These are phyloP conservation scores for Netelia virgata DNA, from an alignment of 2,888 invertebrate species.

Conservation along the genomic window DNA sequence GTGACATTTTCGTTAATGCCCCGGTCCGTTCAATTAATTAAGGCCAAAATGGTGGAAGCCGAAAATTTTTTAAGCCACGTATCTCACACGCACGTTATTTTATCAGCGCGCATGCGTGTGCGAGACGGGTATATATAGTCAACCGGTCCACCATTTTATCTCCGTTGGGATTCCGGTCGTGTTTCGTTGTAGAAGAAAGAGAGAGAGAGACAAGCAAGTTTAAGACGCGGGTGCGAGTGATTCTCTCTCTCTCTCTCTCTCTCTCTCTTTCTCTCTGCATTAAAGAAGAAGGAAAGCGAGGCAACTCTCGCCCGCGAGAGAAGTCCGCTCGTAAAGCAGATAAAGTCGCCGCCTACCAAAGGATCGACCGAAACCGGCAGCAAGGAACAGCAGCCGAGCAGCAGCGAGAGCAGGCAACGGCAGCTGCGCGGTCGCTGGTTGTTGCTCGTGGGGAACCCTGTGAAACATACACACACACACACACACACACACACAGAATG, in stretches of 20 bases:
- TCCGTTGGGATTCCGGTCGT: slow-evolving; percentile 66
- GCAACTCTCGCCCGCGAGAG: slow-evolving; percentile 71
- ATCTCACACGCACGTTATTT: slow-evolving; percentile 52
- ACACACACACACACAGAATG: slow-evolving; percentile 13
- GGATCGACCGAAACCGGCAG: slow-evolving; percentile 80
- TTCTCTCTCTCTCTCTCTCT: slow-evolving; percentile 49
- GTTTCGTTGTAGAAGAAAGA: slow-evolving; percentile 61
- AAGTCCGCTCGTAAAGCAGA: slow-evolving; percentile 83
- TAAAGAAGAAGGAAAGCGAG: slow-evolving; percentile 76
- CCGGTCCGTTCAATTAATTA: slow-evolving; percentile 75
- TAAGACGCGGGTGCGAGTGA: slow-evolving; percentile 60
- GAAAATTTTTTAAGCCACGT: slow-evolving; percentile 48
- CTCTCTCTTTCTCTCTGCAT: slow-evolving; percentile 68
- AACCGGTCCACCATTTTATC: slow-evolving; percentile 78
- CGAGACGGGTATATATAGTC: slow-evolving; percentile 24
- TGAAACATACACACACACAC: not conserved
- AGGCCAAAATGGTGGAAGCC: slow-evolving; percentile 72
- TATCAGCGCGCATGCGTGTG: slow-evolving; percentile 33
- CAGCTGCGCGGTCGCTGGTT: slow-evolving; percentile 73
- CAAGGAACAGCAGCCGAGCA: slow-evolving; percentile 69
- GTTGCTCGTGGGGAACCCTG: slow-evolving; percentile 22
- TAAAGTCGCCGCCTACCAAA: slow-evolving; percentile 84
- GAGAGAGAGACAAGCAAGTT: slow-evolving; percentile 36
- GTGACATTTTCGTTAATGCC: slow-evolving; percentile 70
- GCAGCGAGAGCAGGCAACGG: slow-evolving; percentile 74